Evolutionary conservation across 1,140 invertebrate species (phyloP), one percentile per base, ranked within the genome.

Genomic region (Linepithema humile): DNA sequence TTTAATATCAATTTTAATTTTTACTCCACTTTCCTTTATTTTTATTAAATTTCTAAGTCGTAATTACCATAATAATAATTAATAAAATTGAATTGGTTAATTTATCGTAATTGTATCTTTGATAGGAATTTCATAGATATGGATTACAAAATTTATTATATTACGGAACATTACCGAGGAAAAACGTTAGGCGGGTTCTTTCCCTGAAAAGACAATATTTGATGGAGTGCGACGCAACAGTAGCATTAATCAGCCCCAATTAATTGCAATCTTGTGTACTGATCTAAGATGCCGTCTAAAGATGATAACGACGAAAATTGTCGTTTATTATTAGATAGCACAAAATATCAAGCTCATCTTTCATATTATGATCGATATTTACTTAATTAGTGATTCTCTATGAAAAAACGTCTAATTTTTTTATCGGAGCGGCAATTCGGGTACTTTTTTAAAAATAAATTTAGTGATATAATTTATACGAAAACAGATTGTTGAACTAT

Each of bases 301-400:
- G 26, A 45, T 75, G 72, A 50, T 62, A 23, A 23, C 26, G n/a
- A 50, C 35, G 72, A 62, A 75, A 62, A 75, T 75, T 75, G 72
- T 45, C 55, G 26, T 35, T 62, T 20, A 62, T 62, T 38, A 62
- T 62, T 55, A 48, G 12, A 15, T 2, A 55, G 53, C 12, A 9
- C 23, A 10, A 35, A 3, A 62, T 32, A 1, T 60, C 35, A 60
- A 6, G 10, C 32, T 72, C 32, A 38, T 62, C 26, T 32, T 38
- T 45, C n/a, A 10, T 3, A 5, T 5, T 32, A 26, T 38, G n/a
- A 75, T 75, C 72, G 6, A 75, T 75, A 75, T 1, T n/a, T 60
- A 3, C 72, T 43, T 43, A 29, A 62, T 62, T 62, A 29, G 23
- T 60, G 55, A 9, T 12, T 29, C 57, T 32, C 17, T 17, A n/a